A percentile compares a stretch with the other conserved stretches of the same genome.
phyloP scores from a whole-genome alignment of 2,797 vertebrate species.

The Falco naumanni region DNA sequence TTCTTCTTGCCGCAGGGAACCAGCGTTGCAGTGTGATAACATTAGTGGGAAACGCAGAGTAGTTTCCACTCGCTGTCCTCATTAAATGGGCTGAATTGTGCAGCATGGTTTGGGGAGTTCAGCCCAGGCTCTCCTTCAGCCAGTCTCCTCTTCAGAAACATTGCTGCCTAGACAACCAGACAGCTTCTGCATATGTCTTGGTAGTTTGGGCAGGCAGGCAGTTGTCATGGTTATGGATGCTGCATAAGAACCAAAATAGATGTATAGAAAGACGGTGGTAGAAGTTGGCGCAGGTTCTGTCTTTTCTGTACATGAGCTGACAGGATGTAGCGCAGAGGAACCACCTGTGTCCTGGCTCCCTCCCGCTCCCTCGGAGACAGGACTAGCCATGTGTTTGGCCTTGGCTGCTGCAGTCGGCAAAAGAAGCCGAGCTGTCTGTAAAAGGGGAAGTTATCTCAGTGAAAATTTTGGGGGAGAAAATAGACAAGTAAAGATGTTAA shows the following conservation, averaged over 20 bases:
- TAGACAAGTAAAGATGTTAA: background rate
- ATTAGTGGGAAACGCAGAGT: background rate
- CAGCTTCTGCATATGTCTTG: conserved; percentile 46
- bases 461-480: background rate
- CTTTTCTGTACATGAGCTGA: conserved; percentile 7
- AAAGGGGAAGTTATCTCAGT: background rate
- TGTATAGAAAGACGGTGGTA: conserved; percentile 25
- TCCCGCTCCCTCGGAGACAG: background rate
- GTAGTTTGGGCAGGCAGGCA: conserved; percentile 40
- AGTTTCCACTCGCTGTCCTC: background rate
- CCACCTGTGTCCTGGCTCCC: conserved; percentile 41
- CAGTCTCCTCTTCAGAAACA: background rate
- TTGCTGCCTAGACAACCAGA: conserved; percentile 45
- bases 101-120: background rate
- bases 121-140: background rate
- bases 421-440: background rate
- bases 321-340: conserved; percentile 6
- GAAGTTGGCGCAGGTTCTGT: background rate
- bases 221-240: conserved; percentile 66
- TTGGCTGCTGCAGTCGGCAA: background rate
- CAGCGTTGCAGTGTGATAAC: background rate
- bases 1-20: background rate
- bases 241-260: conserved; percentile 48
- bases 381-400: background rate
- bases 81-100: background rate